Evolutionary conservation across 2,797 vertebrate genomes (phyloP), one percentile per base, ranked within the genome.

Genomic region (Psittacula echo): DNA sequence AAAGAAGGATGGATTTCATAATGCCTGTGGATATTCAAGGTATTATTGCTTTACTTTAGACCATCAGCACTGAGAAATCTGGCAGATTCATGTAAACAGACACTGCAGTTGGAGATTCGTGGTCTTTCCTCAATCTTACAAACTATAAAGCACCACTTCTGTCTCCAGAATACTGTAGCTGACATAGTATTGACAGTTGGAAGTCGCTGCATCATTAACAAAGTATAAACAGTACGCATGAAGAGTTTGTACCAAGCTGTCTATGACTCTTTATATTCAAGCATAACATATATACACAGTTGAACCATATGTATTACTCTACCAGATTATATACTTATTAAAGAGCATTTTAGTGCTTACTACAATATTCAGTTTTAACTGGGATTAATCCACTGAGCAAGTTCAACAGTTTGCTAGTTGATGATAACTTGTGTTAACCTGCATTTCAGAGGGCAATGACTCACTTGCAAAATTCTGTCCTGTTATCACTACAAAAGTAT

Each of bases 171-270:
- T 48, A 50, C 66, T 82, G 68, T 81, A 93, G 67, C 88, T 87
- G 93, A 80, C 89, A 45, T 88, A 76, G 22, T 60, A 89, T 86
- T 96, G 89, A 85, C 92, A 74, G 61, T 62, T 95, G 94, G 94
- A 93, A 96, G 86, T 75, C 83, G 76, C 89, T 80, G 81, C 94
- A 95, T 78, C 80, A 92, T 96, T 97, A 97, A 97, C 82, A 93
- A 86, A 88, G 87, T 95, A 60, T 96, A 97, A 95, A 94, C 95
- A 95, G 88, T 94, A 94, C 83, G 97, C 98, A 98, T 98, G 98
- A 97, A 71, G 80, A 97, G 91, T 96, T 97, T 90, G 88, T 96
- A 97, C 94, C 92, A 94, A 96, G 94, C 89, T 94, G 91, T 97
- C 96, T 96, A 83, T 79, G 94, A 94, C 95, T 96, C 95, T 96